Evolutionary conservation across 2,797 vertebrate genomes (phyloP).

Genomic region (Lophotriccus pileatus): DNA sequence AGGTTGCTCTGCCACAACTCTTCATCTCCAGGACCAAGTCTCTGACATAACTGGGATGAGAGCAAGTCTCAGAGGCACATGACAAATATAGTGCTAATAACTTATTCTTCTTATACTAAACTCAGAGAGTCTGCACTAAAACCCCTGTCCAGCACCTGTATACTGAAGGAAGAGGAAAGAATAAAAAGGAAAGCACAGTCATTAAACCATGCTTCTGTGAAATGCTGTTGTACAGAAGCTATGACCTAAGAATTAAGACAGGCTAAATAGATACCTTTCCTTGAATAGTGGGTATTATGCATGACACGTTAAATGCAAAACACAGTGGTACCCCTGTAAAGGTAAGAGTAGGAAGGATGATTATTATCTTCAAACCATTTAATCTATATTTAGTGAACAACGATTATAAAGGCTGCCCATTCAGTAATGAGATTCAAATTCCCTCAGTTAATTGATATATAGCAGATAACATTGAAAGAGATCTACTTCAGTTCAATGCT

Average conservation of each 20-base stretch:
- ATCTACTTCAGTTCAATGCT: background rate
- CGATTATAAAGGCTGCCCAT: constrained; percentile 9
- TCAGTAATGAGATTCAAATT: constrained; percentile 4
- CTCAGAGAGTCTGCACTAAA: background rate
- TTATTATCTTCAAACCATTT: constrained; percentile 12
- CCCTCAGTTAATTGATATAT: background rate
- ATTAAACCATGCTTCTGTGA: background rate
- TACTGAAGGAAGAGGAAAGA: background rate
- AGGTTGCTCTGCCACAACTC: background rate
- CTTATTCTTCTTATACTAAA: background rate
- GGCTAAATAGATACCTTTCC: background rate
- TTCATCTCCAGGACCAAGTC: background rate
- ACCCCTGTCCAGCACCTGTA: background rate
- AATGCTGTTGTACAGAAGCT: background rate
- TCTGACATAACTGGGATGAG: background rate
- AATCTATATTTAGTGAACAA: background rate
- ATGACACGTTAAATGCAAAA: background rate
- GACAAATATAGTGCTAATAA: background rate
- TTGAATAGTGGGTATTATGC: background rate
- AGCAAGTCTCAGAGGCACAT: background rate
- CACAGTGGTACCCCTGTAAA: background rate
- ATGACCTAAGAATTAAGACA: background rate
- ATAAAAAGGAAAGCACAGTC: background rate
- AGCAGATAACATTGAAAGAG: background rate
- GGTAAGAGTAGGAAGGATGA: background rate